Base-by-base conservation (phyloP, 1,140 invertebrate genomes). In the Solenopsis invicta region DNA sequence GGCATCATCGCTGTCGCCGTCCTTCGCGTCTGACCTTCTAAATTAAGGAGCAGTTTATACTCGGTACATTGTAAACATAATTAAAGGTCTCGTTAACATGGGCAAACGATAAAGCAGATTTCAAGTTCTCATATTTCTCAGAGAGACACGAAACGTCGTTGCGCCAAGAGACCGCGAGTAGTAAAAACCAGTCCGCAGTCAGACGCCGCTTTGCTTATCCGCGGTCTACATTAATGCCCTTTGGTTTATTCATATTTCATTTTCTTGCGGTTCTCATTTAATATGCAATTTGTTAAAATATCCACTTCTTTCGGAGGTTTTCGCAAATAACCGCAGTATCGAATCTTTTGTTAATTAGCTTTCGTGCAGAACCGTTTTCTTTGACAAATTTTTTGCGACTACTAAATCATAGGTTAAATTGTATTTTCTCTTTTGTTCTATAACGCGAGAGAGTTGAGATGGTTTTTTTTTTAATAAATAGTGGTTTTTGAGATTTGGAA, bases 11-110 rank as follows among this genome's bases (percentile, higher is more conserved):
- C 45, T 52, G 37, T 52, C 78, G 52, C 52, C 24, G 54, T 61
- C 41, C 8, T 41, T 74, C 67, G 21, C 78, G 67, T 87, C 87
- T 90, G 88, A 90, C 91, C 82, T 87, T 85, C 85, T 88, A 89
- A 89, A 90, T 90, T 92, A 92, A 92, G 74, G 76, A 89, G 87
- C 80, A 69, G 87, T 91, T 90, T 85, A 86, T 91, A 86, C 89
- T 80, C 80, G 72, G 76, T 80, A 85, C 64, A 91, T 90, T 87
- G 89, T 90, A 92, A 92, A 92, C 89, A 92, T 91, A 92, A 92
- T 92, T 92, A 92, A 90, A 62, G 86, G 89, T 85, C 91, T 91
- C 89, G 89, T 92, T 92, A 91, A 91, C 90, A 82, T 88, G 84
- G 84, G 82, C 89, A 89, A 89, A 90, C 89, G 89, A 90, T 90